Percentiles rank a stretch among this genome's conserved stretches.
Evolutionary conservation across 1,140 invertebrate genomes (phyloP).

Genomic region (Drosophila funebris): DNA sequence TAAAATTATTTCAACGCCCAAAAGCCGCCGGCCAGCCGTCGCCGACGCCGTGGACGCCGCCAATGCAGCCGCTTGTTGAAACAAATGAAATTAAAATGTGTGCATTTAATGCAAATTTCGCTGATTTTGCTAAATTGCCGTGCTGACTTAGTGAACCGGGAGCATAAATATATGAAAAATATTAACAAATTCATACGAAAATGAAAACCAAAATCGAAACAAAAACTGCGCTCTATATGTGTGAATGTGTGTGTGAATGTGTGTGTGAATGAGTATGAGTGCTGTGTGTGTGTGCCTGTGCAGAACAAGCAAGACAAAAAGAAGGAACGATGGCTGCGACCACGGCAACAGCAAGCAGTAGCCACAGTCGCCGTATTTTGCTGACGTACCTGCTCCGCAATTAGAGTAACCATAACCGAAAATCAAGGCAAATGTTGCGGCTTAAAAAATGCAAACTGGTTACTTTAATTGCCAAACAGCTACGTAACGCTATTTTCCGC

Average conservation of each 20-base stretch:
- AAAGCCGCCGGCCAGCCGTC: conserved; percentile 68
- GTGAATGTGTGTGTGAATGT: conserved; percentile 15
- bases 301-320: conserved; percentile 52
- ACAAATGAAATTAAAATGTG: conserved; percentile 60
- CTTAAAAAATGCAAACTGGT: conserved; percentile 68
- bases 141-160: conserved; percentile 67
- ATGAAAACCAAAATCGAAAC: conserved; percentile 47
- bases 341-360: conserved; percentile 23
- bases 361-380: conserved; percentile 38
- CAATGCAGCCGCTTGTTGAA: conserved; percentile 42
- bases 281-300: conserved; percentile 29
- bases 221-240: conserved; percentile 55
- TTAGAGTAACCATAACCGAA: conserved; percentile 54
- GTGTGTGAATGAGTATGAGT: conserved; percentile 41
- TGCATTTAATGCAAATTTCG: conserved; percentile 39
- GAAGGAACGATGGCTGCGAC: conserved; percentile 62
- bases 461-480: conserved; percentile 59
- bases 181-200: conserved; percentile 51
- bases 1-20: conserved; percentile 66
- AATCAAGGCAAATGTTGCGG: conserved; percentile 52
- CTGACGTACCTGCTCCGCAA: conserved; percentile 70
- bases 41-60: conserved; percentile 40
- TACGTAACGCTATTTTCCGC: conserved; percentile 71
- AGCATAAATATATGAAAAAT: conserved; percentile 62
- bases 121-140: conserved; percentile 57